Evolutionary conservation across 2,113 vertebrate species (phyloP).

Genomic region (Malurus alboscapulatus): DNA sequence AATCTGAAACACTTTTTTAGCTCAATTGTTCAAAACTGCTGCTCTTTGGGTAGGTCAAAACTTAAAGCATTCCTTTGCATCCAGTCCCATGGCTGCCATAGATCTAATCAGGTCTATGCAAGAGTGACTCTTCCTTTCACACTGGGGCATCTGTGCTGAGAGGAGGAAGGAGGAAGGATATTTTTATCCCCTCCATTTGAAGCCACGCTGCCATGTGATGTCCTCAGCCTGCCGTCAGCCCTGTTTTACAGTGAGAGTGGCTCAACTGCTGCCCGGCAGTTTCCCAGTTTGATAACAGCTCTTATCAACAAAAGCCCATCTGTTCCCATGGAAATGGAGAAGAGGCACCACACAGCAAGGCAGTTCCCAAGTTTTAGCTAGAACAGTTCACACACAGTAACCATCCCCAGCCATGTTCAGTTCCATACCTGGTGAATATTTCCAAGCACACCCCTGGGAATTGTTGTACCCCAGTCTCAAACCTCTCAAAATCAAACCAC

Average conservation of each 20-base stretch:
- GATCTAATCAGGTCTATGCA: not conserved
- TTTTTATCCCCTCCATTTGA: constrained; percentile 39
- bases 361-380: not conserved
- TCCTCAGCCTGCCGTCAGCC: not conserved
- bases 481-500: not conserved
- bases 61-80: not conserved
- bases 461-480: not conserved
- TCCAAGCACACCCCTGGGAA: not conserved
- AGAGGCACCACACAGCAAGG: not conserved
- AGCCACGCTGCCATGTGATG: constrained; percentile 18
- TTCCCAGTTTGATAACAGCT: not conserved
- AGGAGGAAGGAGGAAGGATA: constrained; percentile 27
- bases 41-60: not conserved
- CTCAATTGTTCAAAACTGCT: not conserved
- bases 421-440: accelerated
- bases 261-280: not conserved
- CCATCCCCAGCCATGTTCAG: not conserved
- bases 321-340: constrained; percentile 12
- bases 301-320: constrained; percentile 11
- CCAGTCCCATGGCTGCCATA: not conserved
- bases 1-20: not conserved
- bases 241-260: not conserved
- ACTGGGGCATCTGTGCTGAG: constrained; percentile 3
- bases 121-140: not conserved
- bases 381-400: not conserved